A percentile compares a stretch with the other conserved stretches of the same genome.
phyloP scores from a whole-genome alignment of 2,888 invertebrate genomes.

The Cistogaster globosa region DNA sequence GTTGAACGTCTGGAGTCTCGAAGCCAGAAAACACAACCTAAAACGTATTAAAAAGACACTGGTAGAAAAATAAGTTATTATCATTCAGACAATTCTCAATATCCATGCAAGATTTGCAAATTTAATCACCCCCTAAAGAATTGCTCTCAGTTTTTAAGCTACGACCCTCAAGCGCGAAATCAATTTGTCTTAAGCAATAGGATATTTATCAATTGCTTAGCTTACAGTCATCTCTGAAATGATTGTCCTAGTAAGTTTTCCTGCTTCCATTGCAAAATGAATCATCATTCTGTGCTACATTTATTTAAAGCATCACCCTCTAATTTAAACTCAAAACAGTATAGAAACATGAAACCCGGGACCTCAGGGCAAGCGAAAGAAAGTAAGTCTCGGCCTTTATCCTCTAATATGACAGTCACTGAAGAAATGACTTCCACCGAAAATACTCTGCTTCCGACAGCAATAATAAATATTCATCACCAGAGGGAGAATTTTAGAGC shows the following conservation, averaged over 20 bases:
- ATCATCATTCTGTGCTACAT: background rate
- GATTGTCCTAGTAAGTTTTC: background rate
- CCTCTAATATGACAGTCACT: background rate
- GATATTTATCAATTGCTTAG: background rate
- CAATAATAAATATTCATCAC: background rate
- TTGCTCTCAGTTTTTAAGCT: too few relatives aligned
- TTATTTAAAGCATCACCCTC: too few relatives aligned
- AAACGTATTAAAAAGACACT: background rate
- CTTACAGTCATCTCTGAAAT: background rate
- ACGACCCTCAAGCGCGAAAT: background rate
- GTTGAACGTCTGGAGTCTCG: too few relatives aligned
- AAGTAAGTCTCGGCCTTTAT: background rate
- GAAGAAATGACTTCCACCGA: background rate
- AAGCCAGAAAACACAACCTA: background rate
- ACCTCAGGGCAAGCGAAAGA: background rate
- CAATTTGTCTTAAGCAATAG: background rate
- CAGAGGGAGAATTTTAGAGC: slow-evolving; percentile 1
- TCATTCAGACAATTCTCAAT: background rate
- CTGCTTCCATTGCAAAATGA: background rate
- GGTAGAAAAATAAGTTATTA: background rate
- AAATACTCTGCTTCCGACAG: background rate
- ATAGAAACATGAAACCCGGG: too few relatives aligned
- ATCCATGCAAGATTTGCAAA: background rate
- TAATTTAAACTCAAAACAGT: too few relatives aligned
- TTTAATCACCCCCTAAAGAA: background rate